Evolutionary conservation across 35 echinoderm and acorn worm genomes (phyloP).

Genomic region (Acanthaster planci): DNA sequence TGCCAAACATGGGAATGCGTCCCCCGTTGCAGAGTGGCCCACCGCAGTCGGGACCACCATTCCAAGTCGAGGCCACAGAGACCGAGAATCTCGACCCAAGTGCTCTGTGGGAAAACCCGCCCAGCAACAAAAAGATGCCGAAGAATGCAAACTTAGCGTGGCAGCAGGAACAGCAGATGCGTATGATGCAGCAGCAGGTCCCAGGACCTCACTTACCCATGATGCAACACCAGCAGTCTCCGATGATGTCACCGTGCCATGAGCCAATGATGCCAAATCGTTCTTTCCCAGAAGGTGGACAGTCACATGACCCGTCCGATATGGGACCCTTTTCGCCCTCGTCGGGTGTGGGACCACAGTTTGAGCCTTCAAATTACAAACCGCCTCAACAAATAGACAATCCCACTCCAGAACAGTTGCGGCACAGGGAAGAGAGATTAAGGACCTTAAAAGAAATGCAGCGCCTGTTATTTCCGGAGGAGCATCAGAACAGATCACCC

Average conservation of each 20-base stretch:
- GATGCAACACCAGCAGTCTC: slow-evolving; percentile 50
- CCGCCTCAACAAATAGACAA: slow-evolving; percentile 86
- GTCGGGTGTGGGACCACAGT: slow-evolving; percentile 28
- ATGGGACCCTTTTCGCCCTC: slow-evolving; percentile 35
- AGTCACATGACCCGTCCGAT: slow-evolving; percentile 16
- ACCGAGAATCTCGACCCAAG: slow-evolving; percentile 97
- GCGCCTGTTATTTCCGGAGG: slow-evolving; percentile 84
- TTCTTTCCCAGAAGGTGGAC: slow-evolving; percentile 8
- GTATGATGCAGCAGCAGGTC: slow-evolving; percentile 41
- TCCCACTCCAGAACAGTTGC: slow-evolving; percentile 92
- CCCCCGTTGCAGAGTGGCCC: slow-evolving; percentile 69
- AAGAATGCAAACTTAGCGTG: slow-evolving; percentile 20
- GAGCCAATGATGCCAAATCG: slow-evolving; percentile 68
- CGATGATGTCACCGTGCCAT: slow-evolving; percentile 73
- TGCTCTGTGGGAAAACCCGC: slow-evolving; percentile 96
- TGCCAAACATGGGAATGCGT: slow-evolving; percentile 12
- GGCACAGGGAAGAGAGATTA: slow-evolving; percentile 80
- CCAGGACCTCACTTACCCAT: slow-evolving; percentile 41
- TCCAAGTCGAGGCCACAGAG: slow-evolving; percentile 67
- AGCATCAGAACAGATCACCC: slow-evolving; percentile 74
- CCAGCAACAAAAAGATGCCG: slow-evolving; percentile 67
- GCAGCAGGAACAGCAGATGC: slow-evolving; percentile 61
- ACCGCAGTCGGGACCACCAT: slow-evolving; percentile 41
- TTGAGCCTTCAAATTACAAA: slow-evolving; percentile 71
- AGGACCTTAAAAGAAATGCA: slow-evolving; percentile 92